A percentile compares a stretch with the other conserved stretches of the same genome.
Evolutionary conservation across 2,113 vertebrate genomes (phyloP).

Genomic region (Vireo altiloquus): DNA sequence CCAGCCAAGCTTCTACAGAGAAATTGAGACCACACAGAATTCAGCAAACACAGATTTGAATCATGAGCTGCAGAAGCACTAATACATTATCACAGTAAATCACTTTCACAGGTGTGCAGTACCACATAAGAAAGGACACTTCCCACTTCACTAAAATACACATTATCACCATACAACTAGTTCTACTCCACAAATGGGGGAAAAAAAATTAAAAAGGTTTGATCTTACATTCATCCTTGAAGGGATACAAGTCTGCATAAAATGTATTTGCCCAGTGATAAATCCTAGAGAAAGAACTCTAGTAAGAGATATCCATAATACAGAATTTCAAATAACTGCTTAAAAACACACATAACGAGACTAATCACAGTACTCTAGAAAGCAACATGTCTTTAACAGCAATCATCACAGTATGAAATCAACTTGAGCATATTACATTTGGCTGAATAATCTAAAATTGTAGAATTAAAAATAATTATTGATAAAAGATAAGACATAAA

Average conservation of each 20-base stretch:
- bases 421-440: slow-evolving; percentile 32
- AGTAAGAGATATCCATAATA: not conserved
- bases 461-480: slow-evolving; percentile 67
- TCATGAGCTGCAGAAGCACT: not conserved
- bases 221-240: not conserved
- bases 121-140: not conserved
- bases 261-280: not conserved
- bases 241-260: not conserved
- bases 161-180: not conserved
- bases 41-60: not conserved
- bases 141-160: not conserved
- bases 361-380: slow-evolving; percentile 5
- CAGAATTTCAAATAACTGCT: not conserved
- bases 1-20: not conserved
- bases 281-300: not conserved
- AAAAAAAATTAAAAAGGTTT: not conserved
- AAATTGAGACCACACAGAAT: not conserved
- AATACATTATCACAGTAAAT: not conserved
- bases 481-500: slow-evolving; percentile 60
- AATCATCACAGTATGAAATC: slow-evolving; percentile 40
- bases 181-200: not conserved
- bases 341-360: not conserved
- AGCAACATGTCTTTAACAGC: slow-evolving; percentile 13
- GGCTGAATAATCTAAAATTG: slow-evolving; percentile 43
- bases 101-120: not conserved